Base-by-base conservation (phyloP, 2,797 vertebrate genomes). In the Alfaro cultratus region DNA sequence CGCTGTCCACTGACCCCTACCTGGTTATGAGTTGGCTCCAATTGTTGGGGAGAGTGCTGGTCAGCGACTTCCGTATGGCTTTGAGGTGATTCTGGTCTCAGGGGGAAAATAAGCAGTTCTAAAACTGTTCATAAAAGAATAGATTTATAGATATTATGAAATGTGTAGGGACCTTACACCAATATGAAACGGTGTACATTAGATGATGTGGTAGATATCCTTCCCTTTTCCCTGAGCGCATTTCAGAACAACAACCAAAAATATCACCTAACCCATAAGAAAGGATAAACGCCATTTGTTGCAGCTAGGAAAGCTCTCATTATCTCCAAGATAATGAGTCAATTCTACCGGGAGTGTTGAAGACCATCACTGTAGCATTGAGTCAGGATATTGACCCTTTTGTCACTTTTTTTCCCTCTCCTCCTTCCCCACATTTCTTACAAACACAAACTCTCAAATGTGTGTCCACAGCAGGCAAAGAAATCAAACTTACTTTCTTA, bases 291-390 rank as follows among this genome's bases (percentile, higher is more conserved):
- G 87, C 82, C 83, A 94, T 83, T 55, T 75, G 85, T 71, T 77
- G 0, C 89, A 94, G 87, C 93, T 85, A 86, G 75, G 88, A 95
- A 93, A 89, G 91, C 93, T 46, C 13, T 46, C 46, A 16, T 46
- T 46, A 13, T 46, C 46, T 47, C 5, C 15, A 47, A 47, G 13
- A 1, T 5, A 47, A 47, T 47, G 46, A 47, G 46, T 5, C 46
- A 16, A 5, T 47, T 15, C 46, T 47, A 92, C 89, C 86, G 92
- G 90, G 93, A 90, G 93, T 93, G 91, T 92, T 87, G 89, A 90
- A 94, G 93, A 94, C 92, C 88, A 94, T 95, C 92, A 92, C 84
- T 91, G 92, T 94, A 95, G 84, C 81, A 94, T 95, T 91, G 92
- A 91, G 90, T 93, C 91, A 85, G 83, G 86, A 91, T 95, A 93